Base-by-base conservation (phyloP, 2,888 invertebrate species). In the Sinelater perroti region DNA sequence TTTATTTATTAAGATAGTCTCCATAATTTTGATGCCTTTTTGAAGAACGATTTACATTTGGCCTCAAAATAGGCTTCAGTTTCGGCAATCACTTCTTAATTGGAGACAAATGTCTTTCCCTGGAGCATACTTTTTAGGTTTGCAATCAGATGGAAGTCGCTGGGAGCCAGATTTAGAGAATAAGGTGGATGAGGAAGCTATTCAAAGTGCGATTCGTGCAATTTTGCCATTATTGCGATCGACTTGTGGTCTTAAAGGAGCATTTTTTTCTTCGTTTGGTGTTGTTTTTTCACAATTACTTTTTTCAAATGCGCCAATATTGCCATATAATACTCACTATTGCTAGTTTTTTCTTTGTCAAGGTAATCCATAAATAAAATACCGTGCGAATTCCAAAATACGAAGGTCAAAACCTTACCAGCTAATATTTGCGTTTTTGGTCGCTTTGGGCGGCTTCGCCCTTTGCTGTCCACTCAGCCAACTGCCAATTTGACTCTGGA, bases 351-450 rank as follows among this genome's bases (percentile, higher is more conserved):
- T 28, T 67, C 45, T 71, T 70, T 61, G 69, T n/a, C 36, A 21
- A 74, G 65, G 58, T 70, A 71, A 46, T 74, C 71, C 38, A 70
- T 69, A 54, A 62, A 61, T 3, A 73, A 60, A 6, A 72, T 57
- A 18, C 68, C 68, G 36, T 63, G 64, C 7, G 66, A 49, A 71
- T 74, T 69, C 70, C 70, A 72, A 61, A 74, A 72, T 60, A 71
- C 62, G 2, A 67, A 63, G 4, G 67, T 67, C 69, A 74, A 66
- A 38, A 71, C 62, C 58, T 72, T 71, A 11, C 67, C 65, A 52
- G 69, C 65, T 14, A 64, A 70, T 44, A 18, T 47, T 38, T 59
- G 56, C 1, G 63, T 61, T 58, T 67, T 69, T 47, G 58, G 52
- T 52, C 66, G 64, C 65, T 69, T 69, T 45, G 64, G 64, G n/a